These are phyloP conservation scores for Bellardia pandia DNA, from an alignment of 2,888 invertebrate genomes.

Conservation along the genomic window DNA sequence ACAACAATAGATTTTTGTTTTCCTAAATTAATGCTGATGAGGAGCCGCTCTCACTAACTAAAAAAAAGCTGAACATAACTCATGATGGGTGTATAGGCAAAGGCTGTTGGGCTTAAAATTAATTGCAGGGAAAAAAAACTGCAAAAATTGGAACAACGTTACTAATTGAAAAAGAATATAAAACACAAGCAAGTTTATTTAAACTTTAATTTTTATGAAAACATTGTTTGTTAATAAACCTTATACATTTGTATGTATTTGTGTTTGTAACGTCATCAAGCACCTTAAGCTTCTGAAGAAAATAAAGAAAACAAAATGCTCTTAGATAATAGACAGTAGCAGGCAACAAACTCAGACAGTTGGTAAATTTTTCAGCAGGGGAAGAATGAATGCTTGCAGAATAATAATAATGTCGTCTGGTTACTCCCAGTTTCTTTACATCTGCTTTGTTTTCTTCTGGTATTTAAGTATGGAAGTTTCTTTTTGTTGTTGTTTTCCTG, in stretches of 20 bases:
- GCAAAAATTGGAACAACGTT: slow-evolving; percentile 53
- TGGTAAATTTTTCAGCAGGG: neutral
- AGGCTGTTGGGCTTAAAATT: slow-evolving; percentile 68
- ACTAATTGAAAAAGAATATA: slow-evolving; percentile 13
- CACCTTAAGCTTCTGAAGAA: neutral
- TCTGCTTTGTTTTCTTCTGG: slow-evolving; percentile 11
- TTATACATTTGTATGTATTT: neutral
- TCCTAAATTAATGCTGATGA: slow-evolving; percentile 57
- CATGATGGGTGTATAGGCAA: slow-evolving; percentile 2
- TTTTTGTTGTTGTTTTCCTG: neutral
- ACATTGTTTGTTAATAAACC: slow-evolving; percentile 5
- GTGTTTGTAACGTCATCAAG: neutral
- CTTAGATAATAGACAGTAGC: neutral
- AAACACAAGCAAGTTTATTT: slow-evolving; percentile 35
- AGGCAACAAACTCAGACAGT: slow-evolving; percentile 3
- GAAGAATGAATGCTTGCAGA: neutral
- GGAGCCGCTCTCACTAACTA: neutral
- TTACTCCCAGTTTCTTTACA: slow-evolving; percentile 17
- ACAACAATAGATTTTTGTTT: slow-evolving; percentile 29
- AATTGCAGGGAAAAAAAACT: slow-evolving; percentile 56
- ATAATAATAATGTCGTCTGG: slow-evolving; percentile 23
- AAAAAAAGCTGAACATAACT: neutral
- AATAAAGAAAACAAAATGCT: neutral
- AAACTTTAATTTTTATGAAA: slow-evolving; percentile 44
- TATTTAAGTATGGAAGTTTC: slow-evolving; percentile 25